A percentile compares a stretch with the other conserved stretches of the same genome.
Conservation (phyloP, 2,888 invertebrate genomes). For the Sarcophaga subvicina region DNA sequence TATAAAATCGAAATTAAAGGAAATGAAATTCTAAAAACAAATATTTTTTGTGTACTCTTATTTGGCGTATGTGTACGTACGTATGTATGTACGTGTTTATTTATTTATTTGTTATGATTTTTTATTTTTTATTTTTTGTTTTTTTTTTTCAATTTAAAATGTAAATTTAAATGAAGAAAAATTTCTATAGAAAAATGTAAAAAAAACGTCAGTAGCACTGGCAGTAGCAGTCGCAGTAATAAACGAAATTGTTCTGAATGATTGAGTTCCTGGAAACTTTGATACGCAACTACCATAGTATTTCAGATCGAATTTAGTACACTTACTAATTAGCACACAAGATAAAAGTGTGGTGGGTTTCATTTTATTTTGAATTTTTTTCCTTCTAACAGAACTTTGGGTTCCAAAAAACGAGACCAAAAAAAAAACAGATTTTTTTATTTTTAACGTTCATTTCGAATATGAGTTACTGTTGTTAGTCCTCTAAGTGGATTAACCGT, state of each 20-base stretch:
- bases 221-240: neutral
- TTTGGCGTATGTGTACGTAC: neutral
- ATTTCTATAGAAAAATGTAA: neutral
- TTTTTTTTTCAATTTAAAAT: neutral
- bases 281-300: neutral
- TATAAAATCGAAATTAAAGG: too few species aligned
- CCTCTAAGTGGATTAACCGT: conserved; percentile 6
- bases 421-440: conserved; percentile 2
- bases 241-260: conserved; percentile 24
- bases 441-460: neutral
- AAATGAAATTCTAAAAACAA: neutral
- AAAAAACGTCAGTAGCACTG: neutral
- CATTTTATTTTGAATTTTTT: conserved; percentile 31
- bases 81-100: too few species aligned
- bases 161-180: neutral
- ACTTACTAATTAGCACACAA: conserved; percentile 52
- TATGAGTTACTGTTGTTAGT: neutral
- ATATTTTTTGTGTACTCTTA: neutral
- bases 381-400: neutral
- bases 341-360: conserved; percentile 23
- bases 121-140: too few species aligned
- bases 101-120: too few species aligned
- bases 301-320: conserved; percentile 36
- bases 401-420: conserved; percentile 10
- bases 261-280: conserved; percentile 38